Evolutionary conservation across 64 coral and sea anemone species (phyloP).

Genomic region (Actinia tenebrosa): DNA sequence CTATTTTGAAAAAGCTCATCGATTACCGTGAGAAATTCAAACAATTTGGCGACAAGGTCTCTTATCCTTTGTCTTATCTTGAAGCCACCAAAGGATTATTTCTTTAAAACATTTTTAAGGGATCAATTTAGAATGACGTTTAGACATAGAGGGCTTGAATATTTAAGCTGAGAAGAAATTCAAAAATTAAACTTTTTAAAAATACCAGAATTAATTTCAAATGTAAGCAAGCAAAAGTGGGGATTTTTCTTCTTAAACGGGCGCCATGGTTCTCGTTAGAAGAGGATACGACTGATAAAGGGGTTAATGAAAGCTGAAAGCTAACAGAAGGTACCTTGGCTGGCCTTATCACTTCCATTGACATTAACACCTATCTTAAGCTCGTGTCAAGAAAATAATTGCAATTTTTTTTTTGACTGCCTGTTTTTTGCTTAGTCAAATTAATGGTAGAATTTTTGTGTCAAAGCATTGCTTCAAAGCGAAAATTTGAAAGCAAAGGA

Average conservation of each 20-base stretch:
- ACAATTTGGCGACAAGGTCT: neutral
- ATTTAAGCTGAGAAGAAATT: neutral
- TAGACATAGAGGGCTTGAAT: neutral
- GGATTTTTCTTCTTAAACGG: neutral
- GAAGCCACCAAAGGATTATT: neutral
- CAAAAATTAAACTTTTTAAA: neutral
- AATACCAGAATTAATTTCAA: neutral
- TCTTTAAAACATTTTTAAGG: neutral
- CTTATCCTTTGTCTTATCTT: neutral
- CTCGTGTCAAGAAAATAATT: neutral
- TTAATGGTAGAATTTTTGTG: neutral
- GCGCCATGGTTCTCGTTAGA: neutral
- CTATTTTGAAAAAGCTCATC: neutral
- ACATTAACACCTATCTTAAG: constrained; percentile 6
- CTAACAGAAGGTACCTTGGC: neutral
- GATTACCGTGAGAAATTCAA: neutral
- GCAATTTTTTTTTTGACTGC: neutral
- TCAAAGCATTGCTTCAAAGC: neutral
- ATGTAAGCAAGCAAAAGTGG: neutral
- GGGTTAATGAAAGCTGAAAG: neutral
- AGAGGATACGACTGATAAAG: neutral
- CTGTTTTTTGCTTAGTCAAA: neutral
- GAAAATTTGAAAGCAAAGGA: neutral
- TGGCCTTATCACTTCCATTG: neutral
- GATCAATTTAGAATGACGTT: neutral